A percentile compares a stretch with the other conserved stretches of the same genome.
Conservation (phyloP, 1,140 invertebrate genomes). For the Listronotus bonariensis region DNA sequence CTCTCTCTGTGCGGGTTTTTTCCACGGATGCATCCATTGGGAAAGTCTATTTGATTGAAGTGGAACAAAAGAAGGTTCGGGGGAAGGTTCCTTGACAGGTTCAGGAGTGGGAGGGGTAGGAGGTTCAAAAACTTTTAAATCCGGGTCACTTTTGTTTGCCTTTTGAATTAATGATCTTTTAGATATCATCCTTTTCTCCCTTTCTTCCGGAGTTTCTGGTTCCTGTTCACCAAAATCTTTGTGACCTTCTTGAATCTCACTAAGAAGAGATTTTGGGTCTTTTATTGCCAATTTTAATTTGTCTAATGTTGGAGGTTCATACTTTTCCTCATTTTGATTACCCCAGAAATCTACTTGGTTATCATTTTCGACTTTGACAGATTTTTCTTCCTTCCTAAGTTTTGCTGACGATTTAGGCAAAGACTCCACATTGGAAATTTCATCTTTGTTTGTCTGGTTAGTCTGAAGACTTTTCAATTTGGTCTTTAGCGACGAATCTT, state of each 20-base stretch:
- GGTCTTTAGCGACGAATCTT: neutral
- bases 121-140: slow-evolving; percentile 48
- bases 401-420: neutral
- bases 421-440: neutral
- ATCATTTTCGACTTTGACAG: slow-evolving; percentile 37
- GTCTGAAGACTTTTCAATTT: neutral
- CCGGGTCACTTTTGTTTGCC: slow-evolving; percentile 49
- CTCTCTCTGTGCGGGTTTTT: slow-evolving; percentile 52
- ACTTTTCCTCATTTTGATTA: slow-evolving; percentile 61
- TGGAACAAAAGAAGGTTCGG: slow-evolving; percentile 48
- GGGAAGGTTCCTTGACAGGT: slow-evolving; percentile 38
- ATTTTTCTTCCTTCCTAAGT: slow-evolving; percentile 7
- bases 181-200: slow-evolving; percentile 41
- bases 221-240: slow-evolving; percentile 2
- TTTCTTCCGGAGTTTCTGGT: slow-evolving; percentile 33
- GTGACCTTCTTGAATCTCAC: slow-evolving; percentile 17
- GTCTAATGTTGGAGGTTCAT: slow-evolving; percentile 58
- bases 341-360: slow-evolving; percentile 59
- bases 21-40: slow-evolving; percentile 51
- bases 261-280: slow-evolving; percentile 16
- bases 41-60: slow-evolving; percentile 53
- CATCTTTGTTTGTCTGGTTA: neutral
- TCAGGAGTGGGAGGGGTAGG: slow-evolving; percentile 43
- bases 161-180: slow-evolving; percentile 53
- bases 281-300: slow-evolving; percentile 37